These are phyloP conservation scores for Proales similis DNA, from an alignment of 1,140 invertebrate genomes.

Conservation along the genomic window DNA sequence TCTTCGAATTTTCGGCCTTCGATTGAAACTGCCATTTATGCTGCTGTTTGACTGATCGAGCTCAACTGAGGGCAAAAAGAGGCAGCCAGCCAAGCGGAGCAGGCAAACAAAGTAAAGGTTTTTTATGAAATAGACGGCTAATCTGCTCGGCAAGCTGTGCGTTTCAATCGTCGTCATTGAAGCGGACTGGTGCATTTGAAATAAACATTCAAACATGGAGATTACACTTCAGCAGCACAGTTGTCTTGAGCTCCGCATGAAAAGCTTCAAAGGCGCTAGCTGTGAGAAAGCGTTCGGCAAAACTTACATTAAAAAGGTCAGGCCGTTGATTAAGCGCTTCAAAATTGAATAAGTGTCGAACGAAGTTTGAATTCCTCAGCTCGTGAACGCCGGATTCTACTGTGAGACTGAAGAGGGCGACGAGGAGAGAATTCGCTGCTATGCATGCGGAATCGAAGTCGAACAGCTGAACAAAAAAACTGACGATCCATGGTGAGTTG, in stretches of 20 bases:
- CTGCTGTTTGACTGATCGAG: no score
- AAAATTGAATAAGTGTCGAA: background rate
- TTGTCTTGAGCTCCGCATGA: background rate
- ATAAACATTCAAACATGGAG: slow-evolving; percentile 10
- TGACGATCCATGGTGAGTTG: slow-evolving; percentile 36
- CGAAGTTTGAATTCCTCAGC: background rate
- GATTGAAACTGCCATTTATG: no score
- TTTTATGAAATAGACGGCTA: no score
- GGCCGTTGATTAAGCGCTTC: background rate
- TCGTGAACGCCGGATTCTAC: slow-evolving; percentile 34
- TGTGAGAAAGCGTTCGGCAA: slow-evolving; percentile 15
- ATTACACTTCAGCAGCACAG: background rate
- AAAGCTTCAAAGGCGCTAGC: slow-evolving; percentile 18
- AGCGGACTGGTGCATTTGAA: background rate
- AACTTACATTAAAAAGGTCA: slow-evolving; percentile 4
- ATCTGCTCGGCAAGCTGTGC: no score
- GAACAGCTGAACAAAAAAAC: slow-evolving; percentile 5
- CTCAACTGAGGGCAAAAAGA: no score
- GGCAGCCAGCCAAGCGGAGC: no score
- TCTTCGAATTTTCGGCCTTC: no score
- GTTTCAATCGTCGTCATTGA: background rate
- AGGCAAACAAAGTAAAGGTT: no score
- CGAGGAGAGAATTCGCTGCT: slow-evolving; percentile 9
- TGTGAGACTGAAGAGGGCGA: background rate
- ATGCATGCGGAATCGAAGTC: slow-evolving; percentile 26